These are phyloP conservation scores for Xanthia togata DNA, from an alignment of 2,888 invertebrate genomes.

Conservation along the genomic window DNA sequence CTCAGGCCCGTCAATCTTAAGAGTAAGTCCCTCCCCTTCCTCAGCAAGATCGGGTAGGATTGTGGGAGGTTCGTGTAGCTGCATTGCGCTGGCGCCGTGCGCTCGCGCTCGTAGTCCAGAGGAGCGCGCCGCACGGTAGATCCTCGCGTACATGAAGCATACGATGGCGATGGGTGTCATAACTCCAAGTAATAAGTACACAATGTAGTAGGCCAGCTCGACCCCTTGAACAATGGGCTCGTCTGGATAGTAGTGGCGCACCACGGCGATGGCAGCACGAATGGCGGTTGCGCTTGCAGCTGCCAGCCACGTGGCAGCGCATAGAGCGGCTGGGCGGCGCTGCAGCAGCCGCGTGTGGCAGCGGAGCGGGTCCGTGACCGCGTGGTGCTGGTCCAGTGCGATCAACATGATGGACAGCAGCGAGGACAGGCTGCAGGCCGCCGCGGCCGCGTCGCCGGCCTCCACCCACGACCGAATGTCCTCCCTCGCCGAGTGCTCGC, in stretches of 20 bases:
- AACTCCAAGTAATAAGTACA: constrained; percentile 83
- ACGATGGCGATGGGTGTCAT: constrained; percentile 91
- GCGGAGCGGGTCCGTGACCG: constrained; percentile 88
- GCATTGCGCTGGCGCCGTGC: constrained; percentile 87
- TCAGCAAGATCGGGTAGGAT: constrained; percentile 84
- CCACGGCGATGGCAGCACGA: constrained; percentile 80
- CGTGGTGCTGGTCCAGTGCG: constrained; percentile 90
- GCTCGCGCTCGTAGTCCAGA: constrained; percentile 90
- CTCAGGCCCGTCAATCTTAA: constrained; percentile 84
- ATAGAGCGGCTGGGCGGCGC: constrained; percentile 85
- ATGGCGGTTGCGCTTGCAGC: constrained; percentile 82
- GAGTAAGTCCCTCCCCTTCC: constrained; percentile 86
- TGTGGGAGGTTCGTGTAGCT: constrained; percentile 87
- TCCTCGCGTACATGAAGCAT: constrained; percentile 93
- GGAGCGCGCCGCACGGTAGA: constrained; percentile 94
- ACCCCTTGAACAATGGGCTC: constrained; percentile 79
- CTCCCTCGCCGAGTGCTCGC: constrained; percentile 92
- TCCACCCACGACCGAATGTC: constrained; percentile 90
- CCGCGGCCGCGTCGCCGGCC: constrained; percentile 88
- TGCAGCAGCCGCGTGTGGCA: constrained; percentile 88
- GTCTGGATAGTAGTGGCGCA: constrained; percentile 78
- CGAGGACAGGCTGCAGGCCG: constrained; percentile 83
- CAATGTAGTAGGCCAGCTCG: constrained; percentile 82
- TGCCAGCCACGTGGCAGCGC: constrained; percentile 90
- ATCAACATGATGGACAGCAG: constrained; percentile 85